phyloP scores from a whole-genome alignment of 64 coral and sea anemone species.

The Pocillopora verrucosa region DNA sequence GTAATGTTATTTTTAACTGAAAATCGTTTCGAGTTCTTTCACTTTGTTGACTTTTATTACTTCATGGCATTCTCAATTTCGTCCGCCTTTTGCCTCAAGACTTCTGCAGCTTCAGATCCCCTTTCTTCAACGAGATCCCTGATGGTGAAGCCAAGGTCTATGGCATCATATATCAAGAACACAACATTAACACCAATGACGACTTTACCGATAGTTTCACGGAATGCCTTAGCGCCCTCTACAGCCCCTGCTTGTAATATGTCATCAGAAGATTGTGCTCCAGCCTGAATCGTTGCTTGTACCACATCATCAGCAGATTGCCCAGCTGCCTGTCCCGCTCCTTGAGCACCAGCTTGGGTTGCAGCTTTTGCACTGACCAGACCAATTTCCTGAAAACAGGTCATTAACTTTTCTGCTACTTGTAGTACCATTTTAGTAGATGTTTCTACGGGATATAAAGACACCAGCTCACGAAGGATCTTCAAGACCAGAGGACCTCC shows the following conservation, averaged over 20 bases:
- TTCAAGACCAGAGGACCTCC: too few species aligned
- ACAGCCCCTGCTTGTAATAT: neutral
- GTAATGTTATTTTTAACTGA: too few species aligned
- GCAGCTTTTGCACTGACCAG: neutral
- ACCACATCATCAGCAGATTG: too few species aligned
- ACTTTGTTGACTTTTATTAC: too few species aligned
- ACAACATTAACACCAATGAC: neutral
- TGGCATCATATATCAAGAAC: neutral
- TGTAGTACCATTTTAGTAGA: too few species aligned
- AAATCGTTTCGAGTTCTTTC: too few species aligned
- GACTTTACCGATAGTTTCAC: neutral
- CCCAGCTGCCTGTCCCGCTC: too few species aligned
- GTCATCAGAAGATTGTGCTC: neutral
- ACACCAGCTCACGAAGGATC: too few species aligned
- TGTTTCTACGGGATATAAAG: too few species aligned
- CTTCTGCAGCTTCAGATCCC: neutral
- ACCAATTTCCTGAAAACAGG: too few species aligned
- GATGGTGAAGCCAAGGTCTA: neutral
- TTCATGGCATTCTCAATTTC: neutral
- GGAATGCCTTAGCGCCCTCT: neutral
- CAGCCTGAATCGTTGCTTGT: neutral
- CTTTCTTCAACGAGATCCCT: neutral
- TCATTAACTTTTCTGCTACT: too few species aligned
- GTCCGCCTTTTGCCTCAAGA: neutral
- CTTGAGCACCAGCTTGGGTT: too few species aligned